Conservation (phyloP, 2,888 invertebrate species). For the Omphaloscelis lunosa region DNA sequence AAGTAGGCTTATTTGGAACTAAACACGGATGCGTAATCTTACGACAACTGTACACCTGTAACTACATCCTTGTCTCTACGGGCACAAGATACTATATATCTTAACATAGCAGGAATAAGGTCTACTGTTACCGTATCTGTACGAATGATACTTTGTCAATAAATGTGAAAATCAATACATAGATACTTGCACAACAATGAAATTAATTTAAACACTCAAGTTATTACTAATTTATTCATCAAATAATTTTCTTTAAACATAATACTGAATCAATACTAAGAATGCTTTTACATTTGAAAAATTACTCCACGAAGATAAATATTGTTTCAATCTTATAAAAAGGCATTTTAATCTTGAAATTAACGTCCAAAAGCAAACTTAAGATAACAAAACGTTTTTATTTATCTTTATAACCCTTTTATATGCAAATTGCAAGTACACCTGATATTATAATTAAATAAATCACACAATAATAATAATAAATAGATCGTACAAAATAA, state of each 20-base stretch:
- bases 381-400: slow-evolving; percentile 19
- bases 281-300: slow-evolving; percentile 25
- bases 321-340: too few relatives aligned
- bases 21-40: not conserved
- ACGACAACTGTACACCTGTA: not conserved
- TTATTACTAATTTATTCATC: slow-evolving; percentile 47
- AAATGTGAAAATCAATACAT: not conserved
- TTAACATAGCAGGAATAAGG: slow-evolving; percentile 7
- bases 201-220: not conserved
- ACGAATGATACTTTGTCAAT: not conserved
- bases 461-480: slow-evolving; percentile 31
- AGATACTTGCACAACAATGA: not conserved
- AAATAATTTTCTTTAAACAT: slow-evolving; percentile 27
- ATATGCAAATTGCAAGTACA: slow-evolving; percentile 33
- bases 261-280: slow-evolving; percentile 28
- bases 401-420: slow-evolving; percentile 47
- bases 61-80: not conserved
- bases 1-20: slow-evolving; percentile 2
- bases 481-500: slow-evolving; percentile 33
- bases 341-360: slow-evolving; percentile 10
- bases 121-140: not conserved
- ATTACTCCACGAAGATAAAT: not conserved
- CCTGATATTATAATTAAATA: slow-evolving; percentile 24
- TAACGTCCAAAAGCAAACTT: slow-evolving; percentile 16
- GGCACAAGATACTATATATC: not conserved